Conservation (phyloP, 2,888 invertebrate genomes). For the Siphlonurus alternatus region DNA sequence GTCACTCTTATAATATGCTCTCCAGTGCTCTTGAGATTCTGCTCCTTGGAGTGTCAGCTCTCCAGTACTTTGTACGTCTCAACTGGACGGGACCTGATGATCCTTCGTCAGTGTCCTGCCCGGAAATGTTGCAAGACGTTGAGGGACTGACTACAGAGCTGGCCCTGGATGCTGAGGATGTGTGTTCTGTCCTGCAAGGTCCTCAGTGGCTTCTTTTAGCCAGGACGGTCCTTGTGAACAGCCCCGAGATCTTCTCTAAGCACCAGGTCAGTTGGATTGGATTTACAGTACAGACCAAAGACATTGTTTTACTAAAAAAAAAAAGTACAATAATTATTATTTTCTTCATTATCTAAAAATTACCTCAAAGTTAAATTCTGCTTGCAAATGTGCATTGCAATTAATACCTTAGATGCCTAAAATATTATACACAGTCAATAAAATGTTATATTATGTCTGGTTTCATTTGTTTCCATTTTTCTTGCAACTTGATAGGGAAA, state of each 20-base stretch:
- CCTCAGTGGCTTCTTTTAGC: constrained; percentile 31
- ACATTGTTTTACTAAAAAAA: constrained; percentile 2
- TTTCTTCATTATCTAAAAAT: too few relatives aligned
- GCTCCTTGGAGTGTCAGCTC: constrained; percentile 41
- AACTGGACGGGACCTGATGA: constrained; percentile 64
- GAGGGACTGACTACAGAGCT: constrained; percentile 22
- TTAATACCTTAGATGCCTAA: too few relatives aligned
- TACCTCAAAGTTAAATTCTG: too few relatives aligned
- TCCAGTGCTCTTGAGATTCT: constrained; percentile 25
- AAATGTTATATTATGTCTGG: too few relatives aligned
- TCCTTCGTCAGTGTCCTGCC: not conserved
- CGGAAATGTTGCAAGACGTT: not conserved
- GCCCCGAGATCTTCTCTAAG: constrained; percentile 4
- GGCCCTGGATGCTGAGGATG: constrained; percentile 45
- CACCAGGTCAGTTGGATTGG: not conserved
- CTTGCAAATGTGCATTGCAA: too few relatives aligned
- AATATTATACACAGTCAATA: too few relatives aligned
- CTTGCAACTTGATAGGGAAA: too few relatives aligned
- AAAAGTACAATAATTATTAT: too few relatives aligned
- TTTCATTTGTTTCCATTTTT: too few relatives aligned
- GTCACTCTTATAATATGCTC: too few relatives aligned
- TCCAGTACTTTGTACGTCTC: constrained; percentile 55
- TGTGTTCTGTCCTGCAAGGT: constrained; percentile 42
- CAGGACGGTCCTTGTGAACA: constrained; percentile 15
- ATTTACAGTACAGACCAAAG: not conserved